Evolutionary conservation across 2,113 vertebrate genomes (phyloP).

Genomic region (Vicugna pacos): DNA sequence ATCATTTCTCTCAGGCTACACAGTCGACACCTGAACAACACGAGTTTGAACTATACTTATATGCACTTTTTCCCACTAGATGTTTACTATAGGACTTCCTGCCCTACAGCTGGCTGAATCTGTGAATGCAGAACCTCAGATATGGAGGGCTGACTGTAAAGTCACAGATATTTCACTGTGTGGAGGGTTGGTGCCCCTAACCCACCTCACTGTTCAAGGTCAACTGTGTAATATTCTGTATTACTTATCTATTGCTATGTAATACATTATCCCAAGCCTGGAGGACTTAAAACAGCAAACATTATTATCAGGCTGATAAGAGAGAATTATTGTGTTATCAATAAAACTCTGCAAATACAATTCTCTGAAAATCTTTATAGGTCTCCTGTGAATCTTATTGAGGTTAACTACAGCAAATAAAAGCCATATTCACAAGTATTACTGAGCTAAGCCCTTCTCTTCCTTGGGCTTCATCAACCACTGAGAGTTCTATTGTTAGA

Average conservation of each 20-base stretch:
- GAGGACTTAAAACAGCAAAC: background rate
- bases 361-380: background rate
- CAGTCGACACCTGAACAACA: too few relatives aligned
- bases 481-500: background rate
- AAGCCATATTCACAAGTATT: background rate
- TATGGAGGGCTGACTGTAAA: too few relatives aligned
- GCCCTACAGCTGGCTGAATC: too few relatives aligned
- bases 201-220: background rate
- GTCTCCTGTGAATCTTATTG: background rate
- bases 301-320: background rate
- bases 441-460: background rate
- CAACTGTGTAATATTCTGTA: background rate
- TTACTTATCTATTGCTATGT: background rate
- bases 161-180: too few relatives aligned
- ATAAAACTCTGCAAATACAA: background rate
- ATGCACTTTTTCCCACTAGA: too few relatives aligned
- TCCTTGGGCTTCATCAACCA: background rate
- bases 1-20: background rate
- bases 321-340: background rate
- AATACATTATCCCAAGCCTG: background rate
- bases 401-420: background rate
- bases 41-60: too few relatives aligned
- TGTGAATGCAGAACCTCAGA: too few relatives aligned
- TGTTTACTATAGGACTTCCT: too few relatives aligned
- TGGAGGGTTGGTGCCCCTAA: background rate